Evolutionary conservation across 2,888 invertebrate species (phyloP).

Genomic region (Apodemia zela): DNA sequence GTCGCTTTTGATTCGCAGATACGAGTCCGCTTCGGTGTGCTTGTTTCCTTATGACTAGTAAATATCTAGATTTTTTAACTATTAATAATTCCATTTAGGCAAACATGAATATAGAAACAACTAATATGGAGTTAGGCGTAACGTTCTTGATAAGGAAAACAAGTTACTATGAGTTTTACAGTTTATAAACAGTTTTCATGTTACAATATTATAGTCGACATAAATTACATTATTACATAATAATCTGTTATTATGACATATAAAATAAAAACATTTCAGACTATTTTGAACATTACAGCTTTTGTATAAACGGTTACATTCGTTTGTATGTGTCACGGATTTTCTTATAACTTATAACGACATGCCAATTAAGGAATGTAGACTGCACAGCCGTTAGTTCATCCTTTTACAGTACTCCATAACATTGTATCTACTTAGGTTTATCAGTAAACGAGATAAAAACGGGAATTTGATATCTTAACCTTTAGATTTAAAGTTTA

Average conservation of each 20-base stretch:
- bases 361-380: conserved; percentile 35
- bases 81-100: too few species aligned
- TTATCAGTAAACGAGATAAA: conserved; percentile 34
- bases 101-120: too few species aligned
- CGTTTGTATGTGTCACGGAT: background rate
- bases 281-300: background rate
- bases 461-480: conserved; percentile 26
- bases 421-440: conserved; percentile 34
- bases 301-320: background rate
- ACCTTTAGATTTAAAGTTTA: conserved; percentile 10
- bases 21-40: too few species aligned
- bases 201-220: too few species aligned
- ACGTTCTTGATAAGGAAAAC: too few species aligned
- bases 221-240: background rate
- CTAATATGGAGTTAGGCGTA: too few species aligned
- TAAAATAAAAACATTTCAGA: background rate
- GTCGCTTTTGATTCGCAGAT: too few species aligned
- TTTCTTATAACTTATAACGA: conserved; percentile 26
- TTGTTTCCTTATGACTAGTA: too few species aligned
- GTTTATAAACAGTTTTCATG: too few species aligned
- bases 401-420: conserved; percentile 33
- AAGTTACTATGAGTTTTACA: too few species aligned
- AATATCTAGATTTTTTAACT: too few species aligned
- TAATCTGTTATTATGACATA: background rate
- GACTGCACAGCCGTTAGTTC: conserved; percentile 32